Evolutionary conservation across 2,888 invertebrate species (phyloP).

Genomic region (Torymus tubicola): DNA sequence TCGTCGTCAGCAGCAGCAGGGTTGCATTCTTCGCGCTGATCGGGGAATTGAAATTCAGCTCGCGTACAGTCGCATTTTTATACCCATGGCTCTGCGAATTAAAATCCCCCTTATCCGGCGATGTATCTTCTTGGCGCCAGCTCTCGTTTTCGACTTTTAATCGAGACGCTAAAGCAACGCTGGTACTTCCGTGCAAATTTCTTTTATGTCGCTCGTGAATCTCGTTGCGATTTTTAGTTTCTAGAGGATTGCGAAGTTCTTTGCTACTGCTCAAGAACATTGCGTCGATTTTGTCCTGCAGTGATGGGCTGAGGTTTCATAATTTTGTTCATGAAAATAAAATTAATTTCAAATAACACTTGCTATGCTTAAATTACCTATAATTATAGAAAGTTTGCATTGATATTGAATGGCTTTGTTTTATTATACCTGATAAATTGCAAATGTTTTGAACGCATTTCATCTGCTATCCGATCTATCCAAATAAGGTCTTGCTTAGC

Average conservation of each 20-base stretch:
- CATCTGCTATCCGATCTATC: constrained; percentile 66
- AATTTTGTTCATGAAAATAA: neutral
- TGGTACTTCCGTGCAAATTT: constrained; percentile 5
- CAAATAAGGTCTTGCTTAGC: constrained; percentile 67
- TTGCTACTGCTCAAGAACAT: constrained; percentile 16
- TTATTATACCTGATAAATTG: neutral
- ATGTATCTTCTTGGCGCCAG: neutral
- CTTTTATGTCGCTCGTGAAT: constrained; percentile 21
- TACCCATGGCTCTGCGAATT: neutral
- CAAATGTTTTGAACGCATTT: constrained; percentile 17
- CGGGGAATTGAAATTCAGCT: constrained; percentile 9
- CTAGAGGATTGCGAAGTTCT: neutral
- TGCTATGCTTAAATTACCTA: no score
- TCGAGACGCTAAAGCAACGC: neutral
- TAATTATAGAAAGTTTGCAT: neutral
- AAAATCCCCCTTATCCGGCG: constrained; percentile 6
- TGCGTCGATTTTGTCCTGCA: constrained; percentile 20
- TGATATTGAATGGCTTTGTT: neutral
- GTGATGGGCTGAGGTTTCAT: neutral
- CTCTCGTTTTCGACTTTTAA: neutral
- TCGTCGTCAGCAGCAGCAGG: constrained; percentile 12
- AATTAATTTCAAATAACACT: neutral
- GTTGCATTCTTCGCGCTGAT: constrained; percentile 11
- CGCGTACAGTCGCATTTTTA: neutral
- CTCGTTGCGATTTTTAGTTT: neutral